Percentiles rank a stretch among this genome's conserved stretches.
Conservation (phyloP, 2,797 vertebrate genomes). For the Choloepus didactylus region DNA sequence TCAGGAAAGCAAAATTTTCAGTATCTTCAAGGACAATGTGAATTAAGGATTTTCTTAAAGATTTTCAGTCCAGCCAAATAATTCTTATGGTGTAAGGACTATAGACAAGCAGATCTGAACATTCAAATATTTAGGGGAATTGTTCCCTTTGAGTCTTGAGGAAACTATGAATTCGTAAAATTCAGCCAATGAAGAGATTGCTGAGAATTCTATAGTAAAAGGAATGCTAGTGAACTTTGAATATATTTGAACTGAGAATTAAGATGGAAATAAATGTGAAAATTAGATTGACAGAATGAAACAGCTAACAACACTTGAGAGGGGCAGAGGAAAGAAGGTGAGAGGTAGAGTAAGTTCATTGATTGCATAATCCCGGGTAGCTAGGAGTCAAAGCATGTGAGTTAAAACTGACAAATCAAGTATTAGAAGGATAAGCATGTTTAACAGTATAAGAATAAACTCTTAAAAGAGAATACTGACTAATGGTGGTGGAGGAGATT, state of each 20-base stretch:
- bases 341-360: not conserved
- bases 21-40: not conserved
- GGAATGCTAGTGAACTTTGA: slow-evolving; percentile 38
- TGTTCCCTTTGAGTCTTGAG: not conserved
- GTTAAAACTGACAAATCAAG: not conserved
- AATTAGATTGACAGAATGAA: not conserved
- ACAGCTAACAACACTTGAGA: not conserved
- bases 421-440: not conserved
- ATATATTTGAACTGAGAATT: slow-evolving; percentile 46
- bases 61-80: not conserved
- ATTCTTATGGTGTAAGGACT: not conserved
- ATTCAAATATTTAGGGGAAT: not conserved
- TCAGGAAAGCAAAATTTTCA: not conserved
- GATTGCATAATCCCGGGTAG: not conserved
- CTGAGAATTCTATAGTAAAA: not conserved
- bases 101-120: not conserved
- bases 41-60: slow-evolving; percentile 7
- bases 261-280: slow-evolving; percentile 26
- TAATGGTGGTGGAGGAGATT: not conserved
- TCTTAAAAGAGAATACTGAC: slow-evolving; percentile 15
- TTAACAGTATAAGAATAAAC: slow-evolving; percentile 26
- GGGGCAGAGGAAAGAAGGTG: not conserved
- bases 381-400: not conserved
- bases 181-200: slow-evolving; percentile 34
- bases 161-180: slow-evolving; percentile 6